A percentile compares a stretch with the other conserved stretches of the same genome.
Evolutionary conservation across 1,140 invertebrate species (phyloP).

Genomic region (Formica selysi): DNA sequence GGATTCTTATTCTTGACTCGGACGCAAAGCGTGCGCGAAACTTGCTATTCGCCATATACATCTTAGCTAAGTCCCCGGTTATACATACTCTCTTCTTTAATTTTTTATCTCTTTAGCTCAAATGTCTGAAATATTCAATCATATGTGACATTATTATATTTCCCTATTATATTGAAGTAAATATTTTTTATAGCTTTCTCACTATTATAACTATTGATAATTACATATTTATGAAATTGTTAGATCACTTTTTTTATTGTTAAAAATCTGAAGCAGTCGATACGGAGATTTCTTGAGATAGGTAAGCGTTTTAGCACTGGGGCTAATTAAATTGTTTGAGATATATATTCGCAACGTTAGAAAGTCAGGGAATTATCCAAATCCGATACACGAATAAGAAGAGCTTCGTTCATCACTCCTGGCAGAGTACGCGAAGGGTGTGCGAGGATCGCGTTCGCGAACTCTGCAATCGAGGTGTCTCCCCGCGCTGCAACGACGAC

Average conservation of each 20-base stretch:
- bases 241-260: not conserved
- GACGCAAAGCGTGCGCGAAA: slow-evolving; percentile 28
- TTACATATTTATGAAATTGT: not conserved
- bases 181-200: not conserved
- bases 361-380: not conserved
- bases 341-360: not conserved
- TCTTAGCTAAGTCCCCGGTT: not conserved
- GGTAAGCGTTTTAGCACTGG: not conserved
- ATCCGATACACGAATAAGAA: slow-evolving; percentile 4
- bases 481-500: slow-evolving; percentile 25
- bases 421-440: not conserved
- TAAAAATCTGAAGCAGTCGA: not conserved
- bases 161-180: not conserved
- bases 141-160: not conserved
- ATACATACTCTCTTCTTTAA: not conserved
- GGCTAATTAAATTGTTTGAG: slow-evolving; percentile 16
- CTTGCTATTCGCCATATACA: not conserved
- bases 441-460: not conserved
- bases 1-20: slow-evolving; percentile 35
- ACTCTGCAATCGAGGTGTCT: slow-evolving; percentile 35
- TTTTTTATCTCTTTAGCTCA: not conserved
- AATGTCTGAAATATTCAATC: not conserved
- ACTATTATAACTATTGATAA: slow-evolving; percentile 1
- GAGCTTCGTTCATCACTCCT: not conserved
- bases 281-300: not conserved